Percentiles rank a stretch among this genome's conserved stretches.
phyloP scores from a whole-genome alignment of 2,797 vertebrate genomes.

The Brachyalestes nurse region DNA sequence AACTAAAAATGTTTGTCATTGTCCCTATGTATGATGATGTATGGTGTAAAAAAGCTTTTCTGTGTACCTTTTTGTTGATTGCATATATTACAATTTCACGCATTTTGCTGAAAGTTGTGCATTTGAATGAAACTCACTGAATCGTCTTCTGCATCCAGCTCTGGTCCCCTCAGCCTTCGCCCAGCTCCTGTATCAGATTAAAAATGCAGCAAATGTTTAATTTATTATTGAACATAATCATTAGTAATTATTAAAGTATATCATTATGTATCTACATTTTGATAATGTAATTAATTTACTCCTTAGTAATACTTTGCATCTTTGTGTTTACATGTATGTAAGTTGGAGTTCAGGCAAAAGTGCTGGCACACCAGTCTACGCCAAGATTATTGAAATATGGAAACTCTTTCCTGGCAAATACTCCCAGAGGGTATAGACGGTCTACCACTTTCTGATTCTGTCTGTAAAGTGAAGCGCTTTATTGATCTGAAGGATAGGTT shows the following conservation, averaged over 20 bases:
- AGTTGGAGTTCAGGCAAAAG: background rate
- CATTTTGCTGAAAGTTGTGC: background rate
- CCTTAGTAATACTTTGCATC: background rate
- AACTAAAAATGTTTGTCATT: too few relatives aligned
- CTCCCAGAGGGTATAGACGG: conserved; percentile 55
- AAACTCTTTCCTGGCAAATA: conserved; percentile 73
- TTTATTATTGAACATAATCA: background rate
- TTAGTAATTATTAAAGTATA: too few relatives aligned
- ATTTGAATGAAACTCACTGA: conserved; percentile 81
- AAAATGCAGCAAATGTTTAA: conserved; percentile 24
- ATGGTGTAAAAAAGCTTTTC: background rate
- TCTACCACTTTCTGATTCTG: conserved; percentile 57
- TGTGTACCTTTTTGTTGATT: conserved; percentile 1
- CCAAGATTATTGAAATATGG: conserved; percentile 65
- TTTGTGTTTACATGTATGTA: background rate
- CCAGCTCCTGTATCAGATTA: conserved; percentile 76
- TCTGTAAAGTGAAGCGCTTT: conserved; percentile 73
- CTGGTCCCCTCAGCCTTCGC: conserved; percentile 81
- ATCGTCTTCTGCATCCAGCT: conserved; percentile 77
- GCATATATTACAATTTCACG: background rate
- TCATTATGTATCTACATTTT: too few relatives aligned
- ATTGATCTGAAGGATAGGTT: conserved; percentile 72
- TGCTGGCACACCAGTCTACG: conserved; percentile 47
- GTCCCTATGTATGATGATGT: too few relatives aligned
- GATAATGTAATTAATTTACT: background rate